Evolutionary conservation across 2,888 invertebrate genomes (phyloP), one percentile per base, ranked within the genome.

Genomic region (Stictocephala bisonia): DNA sequence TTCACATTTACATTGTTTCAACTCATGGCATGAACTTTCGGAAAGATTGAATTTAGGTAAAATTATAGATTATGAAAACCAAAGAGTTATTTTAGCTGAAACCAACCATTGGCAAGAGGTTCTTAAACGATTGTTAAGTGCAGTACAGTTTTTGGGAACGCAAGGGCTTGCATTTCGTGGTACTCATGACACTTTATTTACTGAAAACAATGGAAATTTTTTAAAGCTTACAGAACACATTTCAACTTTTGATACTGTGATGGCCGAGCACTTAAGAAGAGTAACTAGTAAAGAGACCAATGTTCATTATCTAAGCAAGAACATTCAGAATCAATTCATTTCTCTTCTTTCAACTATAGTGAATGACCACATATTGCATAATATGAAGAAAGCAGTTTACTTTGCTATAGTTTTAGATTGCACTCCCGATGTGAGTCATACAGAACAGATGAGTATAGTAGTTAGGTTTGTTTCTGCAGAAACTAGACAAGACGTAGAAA

Each of bases 301-400:
- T 40, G 53, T 56, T 22, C 70, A 70, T 35, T 70, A 70, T 70
- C 40, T 70, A 24, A 70, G 70, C 27, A 70, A 70, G 31, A 7
- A 13, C 11, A 56, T 70, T 20, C 70, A 70, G 26, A 70, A 56
- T 40, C 35, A 70, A 26, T 70, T 70, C 40, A 70, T 70, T 31
- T n/a, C 7, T 27, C 6, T 70, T 18, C 56, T 56, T 40, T 35
- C 35, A n/a, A 15, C 24, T 24, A 3, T 40, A 70, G 41, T 53
- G 9, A 18, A 53, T 20, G 27, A 70, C n/a, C 9, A n/a, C 56
- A 31, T 53, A 6, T 53, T 56, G 24, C 35, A 22, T 70, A 56
- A 70, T 11, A 40, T 70, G 18, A 24, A 56, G n/a, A 35, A 70
- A 40, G 56, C 70, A 18, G 35, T 18, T 13, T 40, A 51, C 22